These are phyloP conservation scores for Trachelus stipa DNA, from an alignment of 2,888 invertebrate genomes.

Conservation along the genomic window DNA sequence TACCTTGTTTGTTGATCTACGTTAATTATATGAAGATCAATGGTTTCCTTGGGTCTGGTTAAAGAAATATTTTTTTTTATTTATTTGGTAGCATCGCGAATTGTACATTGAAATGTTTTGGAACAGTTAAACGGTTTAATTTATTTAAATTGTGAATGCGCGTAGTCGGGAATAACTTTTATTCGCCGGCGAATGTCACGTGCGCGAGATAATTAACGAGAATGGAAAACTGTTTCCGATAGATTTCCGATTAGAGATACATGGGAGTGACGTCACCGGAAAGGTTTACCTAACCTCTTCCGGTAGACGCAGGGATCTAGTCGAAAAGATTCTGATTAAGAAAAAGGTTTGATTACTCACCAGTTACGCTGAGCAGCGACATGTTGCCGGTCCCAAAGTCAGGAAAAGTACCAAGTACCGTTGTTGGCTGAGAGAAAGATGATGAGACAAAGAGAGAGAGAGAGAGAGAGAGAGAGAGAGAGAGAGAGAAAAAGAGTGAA, in stretches of 20 bases:
- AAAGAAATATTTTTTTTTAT: background rate
- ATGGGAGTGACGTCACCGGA: background rate
- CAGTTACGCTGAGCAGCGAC: conserved; percentile 57
- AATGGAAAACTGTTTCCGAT: background rate
- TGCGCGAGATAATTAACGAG: background rate
- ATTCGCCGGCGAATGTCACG: background rate
- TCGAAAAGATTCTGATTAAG: background rate
- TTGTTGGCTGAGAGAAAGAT: conserved; percentile 13
- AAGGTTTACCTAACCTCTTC: background rate
- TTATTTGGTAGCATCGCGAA: background rate
- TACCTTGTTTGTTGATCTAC: background rate
- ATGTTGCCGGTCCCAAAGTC: conserved; percentile 32
- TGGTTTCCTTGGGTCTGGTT: background rate
- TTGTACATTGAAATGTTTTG: background rate
- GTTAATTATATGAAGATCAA: background rate
- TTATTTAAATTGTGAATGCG: background rate
- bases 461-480: background rate
- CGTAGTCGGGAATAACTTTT: background rate
- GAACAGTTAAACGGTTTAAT: background rate
- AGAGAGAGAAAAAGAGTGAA: background rate
- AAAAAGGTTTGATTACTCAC: conserved; percentile 35
- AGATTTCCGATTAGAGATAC: background rate
- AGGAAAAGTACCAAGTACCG: conserved; percentile 16
- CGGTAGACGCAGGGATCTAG: background rate
- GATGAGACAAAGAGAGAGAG: background rate